Evolutionary conservation across 2,797 vertebrate genomes (phyloP).

Genomic region (Synanceia verrucosa): DNA sequence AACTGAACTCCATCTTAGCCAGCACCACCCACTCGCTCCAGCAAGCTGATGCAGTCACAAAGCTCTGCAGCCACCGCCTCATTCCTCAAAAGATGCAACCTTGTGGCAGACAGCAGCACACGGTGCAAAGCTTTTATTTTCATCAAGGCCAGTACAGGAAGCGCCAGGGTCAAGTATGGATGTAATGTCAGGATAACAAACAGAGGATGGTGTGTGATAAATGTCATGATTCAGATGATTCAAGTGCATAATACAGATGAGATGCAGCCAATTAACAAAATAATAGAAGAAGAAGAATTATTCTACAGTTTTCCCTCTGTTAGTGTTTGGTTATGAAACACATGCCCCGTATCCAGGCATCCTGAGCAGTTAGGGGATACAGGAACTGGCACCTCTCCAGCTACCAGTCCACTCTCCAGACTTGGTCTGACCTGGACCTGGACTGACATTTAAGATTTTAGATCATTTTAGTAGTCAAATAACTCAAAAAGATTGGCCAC

Average conservation of each 20-base stretch:
- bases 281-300: too few species aligned
- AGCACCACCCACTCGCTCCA: slow-evolving; percentile 33
- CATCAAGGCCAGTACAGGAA: not conserved
- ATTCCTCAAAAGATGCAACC: slow-evolving; percentile 18
- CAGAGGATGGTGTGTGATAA: not conserved
- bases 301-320: too few species aligned
- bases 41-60: slow-evolving; percentile 19
- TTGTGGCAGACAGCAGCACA: not conserved
- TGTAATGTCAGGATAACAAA: not conserved
- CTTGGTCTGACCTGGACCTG: too few species aligned
- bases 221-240: slow-evolving; percentile 20
- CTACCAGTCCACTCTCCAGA: too few species aligned
- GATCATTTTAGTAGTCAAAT: too few species aligned
- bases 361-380: too few species aligned
- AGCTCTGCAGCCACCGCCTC: slow-evolving; percentile 12
- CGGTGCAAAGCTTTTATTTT: slow-evolving; percentile 3
- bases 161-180: not conserved
- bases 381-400: too few species aligned
- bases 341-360: too few species aligned
- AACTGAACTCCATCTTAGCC: slow-evolving; percentile 41
- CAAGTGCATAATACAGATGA: not conserved
- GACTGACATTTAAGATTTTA: too few species aligned
- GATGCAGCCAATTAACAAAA: not conserved
- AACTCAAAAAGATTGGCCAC: too few species aligned
- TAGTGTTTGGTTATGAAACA: too few species aligned